Base-by-base conservation (phyloP, 2,113 vertebrate species). In the western clawed frog (Xenopus tropicalis) region DNA sequence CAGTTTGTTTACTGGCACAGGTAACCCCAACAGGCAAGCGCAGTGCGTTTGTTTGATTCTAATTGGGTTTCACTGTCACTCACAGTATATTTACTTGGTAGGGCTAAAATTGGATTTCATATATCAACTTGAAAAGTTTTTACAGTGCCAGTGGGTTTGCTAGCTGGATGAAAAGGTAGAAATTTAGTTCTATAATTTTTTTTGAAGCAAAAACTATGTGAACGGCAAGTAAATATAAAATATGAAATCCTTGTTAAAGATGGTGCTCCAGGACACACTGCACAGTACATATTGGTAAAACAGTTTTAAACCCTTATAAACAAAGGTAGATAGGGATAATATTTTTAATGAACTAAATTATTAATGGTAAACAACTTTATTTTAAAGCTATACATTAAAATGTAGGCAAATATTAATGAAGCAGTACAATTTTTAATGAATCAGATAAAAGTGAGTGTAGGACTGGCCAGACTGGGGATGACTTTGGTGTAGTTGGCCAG, bases 61-160 rank as follows among this genome's bases (percentile, higher is more conserved):
- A 74, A 74, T 74, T 74, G 72, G 57, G 56, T 74, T 74, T 74
- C 61, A 74, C 72, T 74, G 72, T 68, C 72, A 74, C 72, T 74
- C 72, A 74, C 57, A 74, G 56, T 68, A 48, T 61, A 68, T 74
- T 74, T 74, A 68, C 72, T 74, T 68, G 72, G 56, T 52, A 68
- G 72, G 57, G 57, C 24, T 74, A 74, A 68, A 69, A 74, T 68
- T 74, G 64, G 43, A 69, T 74, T 74, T 68, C 64, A 74, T 61
- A 74, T 67, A 74, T 74, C 62, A 61, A 23, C 42, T 56, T 73
- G 70, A 73, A 74, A 67, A 74, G 72, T 67, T 74, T 66, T 52
- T 68, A 69, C 57, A 74, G 20, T 62, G 72, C 72, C 65, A 43
- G 61, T 68, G 57, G 72, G 57, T 59, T 59, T 68, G 61, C 24